Conservation (phyloP, 2,797 vertebrate species). For the Cichlasoma orientale region DNA sequence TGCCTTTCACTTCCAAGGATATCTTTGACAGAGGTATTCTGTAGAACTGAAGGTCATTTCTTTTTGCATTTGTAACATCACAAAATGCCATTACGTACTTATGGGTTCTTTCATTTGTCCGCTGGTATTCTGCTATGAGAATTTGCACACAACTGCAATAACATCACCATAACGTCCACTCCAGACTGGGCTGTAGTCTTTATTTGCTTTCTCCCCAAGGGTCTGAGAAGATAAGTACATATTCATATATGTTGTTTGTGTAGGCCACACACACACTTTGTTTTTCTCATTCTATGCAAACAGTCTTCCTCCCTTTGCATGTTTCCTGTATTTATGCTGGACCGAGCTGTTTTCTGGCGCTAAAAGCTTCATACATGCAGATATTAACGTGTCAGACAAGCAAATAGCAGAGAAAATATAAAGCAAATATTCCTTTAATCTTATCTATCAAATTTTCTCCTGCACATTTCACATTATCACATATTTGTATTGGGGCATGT, state of each 20-base stretch:
- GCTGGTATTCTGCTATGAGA: background rate
- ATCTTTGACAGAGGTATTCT: background rate
- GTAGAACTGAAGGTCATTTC: background rate
- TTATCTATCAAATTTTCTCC: background rate
- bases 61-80: background rate
- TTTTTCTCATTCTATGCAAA: background rate
- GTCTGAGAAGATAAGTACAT: background rate
- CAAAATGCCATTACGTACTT: background rate
- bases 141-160: background rate
- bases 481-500: background rate
- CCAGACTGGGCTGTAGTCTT: background rate
- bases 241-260: background rate
- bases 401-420: background rate
- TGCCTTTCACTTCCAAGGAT: background rate
- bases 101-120: background rate
- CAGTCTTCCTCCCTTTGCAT: background rate
- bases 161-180: background rate
- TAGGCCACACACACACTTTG: background rate
- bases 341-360: background rate
- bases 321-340: background rate
- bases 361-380: background rate
- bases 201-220: background rate
- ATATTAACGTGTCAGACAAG: background rate
- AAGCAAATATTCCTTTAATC: background rate
- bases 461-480: background rate